Evolutionary conservation across 2,888 invertebrate species (phyloP).

Genomic region (Machimus atricapillus): DNA sequence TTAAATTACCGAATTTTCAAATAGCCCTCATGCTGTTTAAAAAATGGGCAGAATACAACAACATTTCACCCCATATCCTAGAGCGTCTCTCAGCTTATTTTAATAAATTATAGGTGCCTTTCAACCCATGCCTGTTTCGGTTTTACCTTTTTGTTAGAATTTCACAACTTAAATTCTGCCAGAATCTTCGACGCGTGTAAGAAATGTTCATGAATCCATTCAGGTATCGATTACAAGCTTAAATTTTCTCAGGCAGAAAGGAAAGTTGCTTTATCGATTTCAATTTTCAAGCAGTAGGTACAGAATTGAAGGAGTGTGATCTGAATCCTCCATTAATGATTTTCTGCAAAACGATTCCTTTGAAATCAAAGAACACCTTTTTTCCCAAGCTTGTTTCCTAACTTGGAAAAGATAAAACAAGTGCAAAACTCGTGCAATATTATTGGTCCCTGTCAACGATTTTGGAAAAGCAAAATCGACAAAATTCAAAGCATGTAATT

Average conservation of each 20-base stretch:
- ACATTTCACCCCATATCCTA: neutral
- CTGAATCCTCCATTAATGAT: neutral
- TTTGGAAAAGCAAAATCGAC: neutral
- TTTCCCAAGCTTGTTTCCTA: neutral
- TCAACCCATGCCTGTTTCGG: neutral
- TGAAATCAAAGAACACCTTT: neutral
- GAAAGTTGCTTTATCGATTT: neutral
- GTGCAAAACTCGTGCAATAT: neutral
- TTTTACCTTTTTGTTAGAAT: neutral
- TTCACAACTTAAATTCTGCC: neutral
- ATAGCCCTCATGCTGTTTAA: too few relatives aligned
- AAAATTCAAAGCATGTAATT: neutral
- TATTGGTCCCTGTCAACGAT: neutral
- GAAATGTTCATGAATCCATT: neutral
- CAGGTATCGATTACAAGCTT: neutral
- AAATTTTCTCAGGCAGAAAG: neutral
- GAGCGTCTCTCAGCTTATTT: neutral
- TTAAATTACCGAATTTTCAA: too few relatives aligned
- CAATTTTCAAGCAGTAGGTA: neutral
- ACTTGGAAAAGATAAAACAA: neutral
- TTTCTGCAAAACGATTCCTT: neutral
- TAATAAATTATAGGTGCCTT: neutral
- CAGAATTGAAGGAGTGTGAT: neutral
- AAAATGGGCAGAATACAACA: neutral
- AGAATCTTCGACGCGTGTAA: neutral